Percentiles rank a stretch among this genome's conserved stretches.
phyloP scores from a whole-genome alignment of 2,888 invertebrate genomes.

The Anorthoa munda region DNA sequence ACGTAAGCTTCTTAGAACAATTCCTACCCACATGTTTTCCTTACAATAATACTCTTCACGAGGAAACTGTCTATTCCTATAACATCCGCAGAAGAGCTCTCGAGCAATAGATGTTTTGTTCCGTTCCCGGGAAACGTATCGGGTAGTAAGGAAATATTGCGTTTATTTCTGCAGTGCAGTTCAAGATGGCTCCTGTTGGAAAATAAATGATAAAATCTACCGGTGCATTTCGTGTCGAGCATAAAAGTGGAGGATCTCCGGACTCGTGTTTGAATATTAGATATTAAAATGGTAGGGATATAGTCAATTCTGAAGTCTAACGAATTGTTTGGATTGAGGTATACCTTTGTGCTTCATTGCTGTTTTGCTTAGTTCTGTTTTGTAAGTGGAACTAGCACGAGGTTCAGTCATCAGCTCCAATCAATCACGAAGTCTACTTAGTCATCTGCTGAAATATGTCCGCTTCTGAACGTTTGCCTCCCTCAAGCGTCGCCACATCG shows the following conservation, averaged over 20 bases:
- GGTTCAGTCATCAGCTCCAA: too few relatives aligned
- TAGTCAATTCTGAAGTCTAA: background rate
- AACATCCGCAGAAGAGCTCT: conserved; percentile 13
- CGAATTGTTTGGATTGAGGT: background rate
- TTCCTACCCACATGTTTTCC: background rate
- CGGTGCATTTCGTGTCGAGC: conserved; percentile 24
- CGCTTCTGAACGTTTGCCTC: too few relatives aligned
- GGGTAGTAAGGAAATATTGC: conserved; percentile 30
- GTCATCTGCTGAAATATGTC: too few relatives aligned
- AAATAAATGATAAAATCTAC: conserved; percentile 37
- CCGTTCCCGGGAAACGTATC: conserved; percentile 21
- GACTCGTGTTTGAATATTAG: conserved; percentile 11
- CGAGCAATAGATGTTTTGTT: conserved; percentile 41
- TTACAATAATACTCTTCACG: background rate
- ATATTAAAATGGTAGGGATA: background rate
- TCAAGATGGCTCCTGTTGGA: conserved; percentile 30
- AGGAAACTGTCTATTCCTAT: conserved; percentile 7
- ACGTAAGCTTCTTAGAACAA: background rate
- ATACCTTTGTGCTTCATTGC: background rate
- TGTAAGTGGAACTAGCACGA: too few relatives aligned
- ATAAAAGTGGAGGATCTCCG: background rate
- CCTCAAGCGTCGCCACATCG: too few relatives aligned
- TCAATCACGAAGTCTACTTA: too few relatives aligned
- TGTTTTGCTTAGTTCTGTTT: background rate
- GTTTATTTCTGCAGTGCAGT: conserved; percentile 34